Conservation (phyloP, 2,797 vertebrate species). For the Anomalospiza imberbis region DNA sequence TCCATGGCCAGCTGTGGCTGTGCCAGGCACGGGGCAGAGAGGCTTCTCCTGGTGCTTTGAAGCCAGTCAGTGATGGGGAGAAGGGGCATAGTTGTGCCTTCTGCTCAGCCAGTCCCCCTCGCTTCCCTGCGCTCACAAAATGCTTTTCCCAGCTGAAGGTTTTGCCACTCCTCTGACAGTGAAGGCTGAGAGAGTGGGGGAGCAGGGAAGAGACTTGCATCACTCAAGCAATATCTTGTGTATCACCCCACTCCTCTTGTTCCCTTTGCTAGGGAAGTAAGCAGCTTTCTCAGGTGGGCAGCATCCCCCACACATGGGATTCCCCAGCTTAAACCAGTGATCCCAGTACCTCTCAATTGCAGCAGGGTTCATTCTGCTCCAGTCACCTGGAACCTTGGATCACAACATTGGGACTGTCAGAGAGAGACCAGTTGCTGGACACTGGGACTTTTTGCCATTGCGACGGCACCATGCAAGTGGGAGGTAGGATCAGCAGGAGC, state of each 20-base stretch:
- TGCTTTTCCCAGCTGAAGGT: background rate
- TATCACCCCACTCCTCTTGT: background rate
- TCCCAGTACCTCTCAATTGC: background rate
- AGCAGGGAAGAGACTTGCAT: background rate
- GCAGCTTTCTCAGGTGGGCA: background rate
- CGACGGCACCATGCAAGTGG: rapidly evolving
- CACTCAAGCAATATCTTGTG: background rate
- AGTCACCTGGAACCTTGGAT: background rate
- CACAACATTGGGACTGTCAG: background rate
- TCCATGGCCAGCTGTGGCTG: background rate
- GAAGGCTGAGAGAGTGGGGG: background rate
- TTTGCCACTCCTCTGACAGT: background rate
- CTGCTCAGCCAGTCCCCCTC: background rate
- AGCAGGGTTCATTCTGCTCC: background rate
- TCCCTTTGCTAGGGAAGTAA: background rate
- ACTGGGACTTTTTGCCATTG: background rate
- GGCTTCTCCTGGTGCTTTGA: background rate
- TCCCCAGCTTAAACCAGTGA: background rate
- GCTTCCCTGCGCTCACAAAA: background rate
- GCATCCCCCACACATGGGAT: background rate
- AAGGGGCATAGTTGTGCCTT: background rate
- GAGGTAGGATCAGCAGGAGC: background rate
- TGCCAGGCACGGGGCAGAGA: background rate
- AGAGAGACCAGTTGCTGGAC: background rate
- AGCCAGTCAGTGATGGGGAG: background rate